Conservation (phyloP, 2,797 vertebrate genomes). For the Threskiornis aethiopicus region DNA sequence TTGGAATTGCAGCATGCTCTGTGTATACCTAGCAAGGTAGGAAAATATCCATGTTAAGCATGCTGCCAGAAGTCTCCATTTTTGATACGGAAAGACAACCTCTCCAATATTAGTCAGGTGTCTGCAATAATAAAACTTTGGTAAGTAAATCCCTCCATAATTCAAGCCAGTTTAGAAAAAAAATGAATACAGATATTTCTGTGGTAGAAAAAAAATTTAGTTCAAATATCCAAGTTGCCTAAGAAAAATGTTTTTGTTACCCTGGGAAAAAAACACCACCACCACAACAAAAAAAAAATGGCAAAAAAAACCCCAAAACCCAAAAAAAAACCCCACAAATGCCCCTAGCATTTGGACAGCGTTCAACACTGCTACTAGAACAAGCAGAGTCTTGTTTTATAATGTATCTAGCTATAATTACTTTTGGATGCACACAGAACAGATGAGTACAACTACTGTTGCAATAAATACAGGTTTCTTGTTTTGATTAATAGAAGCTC, state of each 20-base stretch:
- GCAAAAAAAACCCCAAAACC: background rate
- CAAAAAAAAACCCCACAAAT: background rate
- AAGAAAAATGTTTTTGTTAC: background rate
- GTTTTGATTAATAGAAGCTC: background rate
- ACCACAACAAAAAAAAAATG: background rate
- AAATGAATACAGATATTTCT: background rate
- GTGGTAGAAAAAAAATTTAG: background rate
- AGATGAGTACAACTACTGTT: background rate
- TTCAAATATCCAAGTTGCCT: background rate
- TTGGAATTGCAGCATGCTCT: background rate
- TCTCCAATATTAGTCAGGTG: background rate
- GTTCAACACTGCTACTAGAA: background rate
- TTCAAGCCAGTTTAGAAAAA: background rate
- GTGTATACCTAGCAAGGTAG: background rate
- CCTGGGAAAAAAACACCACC: background rate
- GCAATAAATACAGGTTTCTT: background rate
- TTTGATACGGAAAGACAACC: background rate
- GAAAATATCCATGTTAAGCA: background rate
- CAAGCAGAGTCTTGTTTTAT: background rate
- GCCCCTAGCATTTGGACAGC: background rate
- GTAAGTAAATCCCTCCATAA: background rate
- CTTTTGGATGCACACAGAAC: background rate
- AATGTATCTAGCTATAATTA: background rate
- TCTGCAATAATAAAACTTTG: background rate
- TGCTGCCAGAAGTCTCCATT: background rate